Percentiles rank a stretch among this genome's conserved stretches.
These are phyloP conservation scores for Argentina silus DNA, from an alignment of 2,797 vertebrate species.

Conservation along the genomic window DNA sequence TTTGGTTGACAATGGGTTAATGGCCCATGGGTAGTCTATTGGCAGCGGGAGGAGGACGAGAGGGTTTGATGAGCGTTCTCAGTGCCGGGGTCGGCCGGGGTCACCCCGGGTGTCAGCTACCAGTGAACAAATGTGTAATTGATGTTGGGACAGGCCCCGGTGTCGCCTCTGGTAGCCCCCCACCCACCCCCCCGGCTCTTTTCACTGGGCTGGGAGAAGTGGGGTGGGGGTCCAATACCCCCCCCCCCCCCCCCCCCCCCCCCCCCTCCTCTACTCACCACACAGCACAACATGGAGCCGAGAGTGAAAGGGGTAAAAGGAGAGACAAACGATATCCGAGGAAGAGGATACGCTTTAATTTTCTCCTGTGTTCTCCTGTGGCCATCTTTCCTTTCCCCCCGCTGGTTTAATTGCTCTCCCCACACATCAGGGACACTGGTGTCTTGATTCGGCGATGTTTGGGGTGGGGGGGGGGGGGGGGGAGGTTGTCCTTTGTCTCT, in stretches of 20 bases:
- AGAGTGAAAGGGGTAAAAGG: slow-evolving; percentile 68
- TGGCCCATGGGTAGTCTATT: slow-evolving; percentile 76
- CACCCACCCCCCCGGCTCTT: slow-evolving; percentile 45
- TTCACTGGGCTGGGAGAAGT: slow-evolving; percentile 55
- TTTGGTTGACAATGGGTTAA: slow-evolving; percentile 87
- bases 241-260: slow-evolving; percentile 39
- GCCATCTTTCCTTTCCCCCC: slow-evolving; percentile 72
- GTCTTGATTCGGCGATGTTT: slow-evolving; percentile 56
- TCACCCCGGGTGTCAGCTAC: slow-evolving; percentile 75
- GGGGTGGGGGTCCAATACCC: slow-evolving; percentile 17
- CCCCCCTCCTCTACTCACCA: slow-evolving; percentile 65
- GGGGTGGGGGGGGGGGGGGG: slow-evolving; percentile 42
- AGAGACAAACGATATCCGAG: slow-evolving; percentile 73
- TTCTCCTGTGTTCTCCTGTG: slow-evolving; percentile 62
- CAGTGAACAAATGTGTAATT: slow-evolving; percentile 85
- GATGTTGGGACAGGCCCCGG: slow-evolving; percentile 77
- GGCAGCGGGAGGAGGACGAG: slow-evolving; percentile 63
- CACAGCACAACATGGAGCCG: slow-evolving; percentile 71
- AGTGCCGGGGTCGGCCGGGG: slow-evolving; percentile 74
- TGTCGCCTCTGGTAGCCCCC: slow-evolving; percentile 71
- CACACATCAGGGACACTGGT: slow-evolving; percentile 73
- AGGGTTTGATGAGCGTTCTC: slow-evolving; percentile 78
- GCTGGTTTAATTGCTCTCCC: slow-evolving; percentile 76
- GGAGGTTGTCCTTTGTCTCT: slow-evolving; percentile 72
- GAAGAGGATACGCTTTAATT: slow-evolving; percentile 82